Percentiles rank a stretch among this genome's conserved stretches.
These are phyloP conservation scores for Nebria ingens DNA, from an alignment of 1,140 invertebrate species.

Conservation along the genomic window DNA sequence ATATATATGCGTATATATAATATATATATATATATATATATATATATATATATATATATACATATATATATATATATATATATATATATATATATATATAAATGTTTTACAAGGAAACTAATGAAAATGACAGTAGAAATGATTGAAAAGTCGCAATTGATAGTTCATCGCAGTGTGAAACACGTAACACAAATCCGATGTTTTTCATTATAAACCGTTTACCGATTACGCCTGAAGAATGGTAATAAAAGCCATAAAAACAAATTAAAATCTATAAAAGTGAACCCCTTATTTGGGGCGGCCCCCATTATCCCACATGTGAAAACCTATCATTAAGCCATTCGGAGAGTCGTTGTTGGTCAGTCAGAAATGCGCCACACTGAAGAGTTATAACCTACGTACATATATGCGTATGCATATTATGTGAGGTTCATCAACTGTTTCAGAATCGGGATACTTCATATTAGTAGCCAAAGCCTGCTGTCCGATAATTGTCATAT, in stretches of 20 bases:
- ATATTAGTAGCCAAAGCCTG: not conserved
- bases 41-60: too few relatives aligned
- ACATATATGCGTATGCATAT: not conserved
- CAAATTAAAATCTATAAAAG: slow-evolving; percentile 31
- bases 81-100: too few relatives aligned
- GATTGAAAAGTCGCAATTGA: too few relatives aligned
- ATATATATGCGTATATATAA: too few relatives aligned
- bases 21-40: too few relatives aligned
- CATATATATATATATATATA: too few relatives aligned
- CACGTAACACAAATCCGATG: slow-evolving; percentile 8
- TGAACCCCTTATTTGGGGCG: slow-evolving; percentile 7
- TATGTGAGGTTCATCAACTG: too few relatives aligned
- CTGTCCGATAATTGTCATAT: not conserved
- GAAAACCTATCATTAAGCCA: slow-evolving; percentile 7
- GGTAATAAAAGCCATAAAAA: slow-evolving; percentile 37
- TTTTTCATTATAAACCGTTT: slow-evolving; percentile 27
- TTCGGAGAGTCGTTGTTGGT: not conserved
- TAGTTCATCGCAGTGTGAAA: too few relatives aligned
- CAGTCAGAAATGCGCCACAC: not conserved
- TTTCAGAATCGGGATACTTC: too few relatives aligned
- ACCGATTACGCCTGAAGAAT: slow-evolving; percentile 30
- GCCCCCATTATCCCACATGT: slow-evolving; percentile 1
- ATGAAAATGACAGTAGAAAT: too few relatives aligned
- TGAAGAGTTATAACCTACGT: not conserved
- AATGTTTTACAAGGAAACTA: too few relatives aligned